A percentile compares a stretch with the other conserved stretches of the same genome.
Conservation (phyloP, 2,797 vertebrate species). For the Zalophus californianus region DNA sequence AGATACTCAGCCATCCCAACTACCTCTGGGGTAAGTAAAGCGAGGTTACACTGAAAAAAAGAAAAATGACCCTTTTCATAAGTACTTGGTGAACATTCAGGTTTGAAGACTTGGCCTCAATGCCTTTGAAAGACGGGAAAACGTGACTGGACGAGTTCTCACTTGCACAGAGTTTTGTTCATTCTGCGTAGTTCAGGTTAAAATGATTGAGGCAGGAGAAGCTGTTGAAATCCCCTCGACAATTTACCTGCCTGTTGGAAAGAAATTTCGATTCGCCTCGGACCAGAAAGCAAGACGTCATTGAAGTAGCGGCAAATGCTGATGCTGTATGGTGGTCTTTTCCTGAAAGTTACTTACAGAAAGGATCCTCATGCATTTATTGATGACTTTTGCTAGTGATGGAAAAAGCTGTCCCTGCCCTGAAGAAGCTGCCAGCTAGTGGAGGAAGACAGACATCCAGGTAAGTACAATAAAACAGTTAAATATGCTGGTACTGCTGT, state of each 20-base stretch:
- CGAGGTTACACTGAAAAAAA: background rate
- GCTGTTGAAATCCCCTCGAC: background rate
- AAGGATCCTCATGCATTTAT: background rate
- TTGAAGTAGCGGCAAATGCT: background rate
- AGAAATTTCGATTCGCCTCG: background rate
- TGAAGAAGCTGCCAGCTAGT: background rate
- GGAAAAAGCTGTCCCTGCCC: background rate
- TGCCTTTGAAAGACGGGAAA: constrained; percentile 33
- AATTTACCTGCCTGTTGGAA: background rate
- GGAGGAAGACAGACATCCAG: background rate
- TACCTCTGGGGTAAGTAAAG: background rate
- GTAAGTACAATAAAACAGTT: background rate
- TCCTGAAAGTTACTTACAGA: background rate
- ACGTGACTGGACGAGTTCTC: constrained; percentile 6
- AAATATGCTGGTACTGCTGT: background rate
- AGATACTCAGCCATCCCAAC: background rate
- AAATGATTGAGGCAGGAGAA: background rate
- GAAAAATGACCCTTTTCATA: constrained; percentile 25
- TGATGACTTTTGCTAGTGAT: constrained; percentile 5
- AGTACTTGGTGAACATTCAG: background rate
- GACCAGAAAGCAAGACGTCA: background rate
- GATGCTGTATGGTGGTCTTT: background rate
- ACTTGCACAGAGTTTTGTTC: constrained; percentile 59
- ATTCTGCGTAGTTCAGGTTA: constrained; percentile 37
- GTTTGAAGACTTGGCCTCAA: background rate